A percentile compares a stretch with the other conserved stretches of the same genome.
Conservation (phyloP, 2,113 vertebrate genomes). For the Nicator chloris region DNA sequence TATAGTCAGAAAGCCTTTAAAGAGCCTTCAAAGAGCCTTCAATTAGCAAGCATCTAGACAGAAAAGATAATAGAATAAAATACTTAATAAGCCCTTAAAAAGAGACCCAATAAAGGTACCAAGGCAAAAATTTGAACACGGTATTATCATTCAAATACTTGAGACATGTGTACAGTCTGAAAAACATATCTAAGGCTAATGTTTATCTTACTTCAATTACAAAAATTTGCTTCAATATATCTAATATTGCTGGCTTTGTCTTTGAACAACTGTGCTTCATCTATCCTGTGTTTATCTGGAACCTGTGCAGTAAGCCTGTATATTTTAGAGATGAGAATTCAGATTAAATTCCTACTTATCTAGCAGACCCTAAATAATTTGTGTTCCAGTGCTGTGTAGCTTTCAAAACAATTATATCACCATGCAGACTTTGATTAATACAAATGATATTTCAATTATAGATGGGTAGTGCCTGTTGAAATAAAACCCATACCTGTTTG, state of each 20-base stretch:
- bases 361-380: background rate
- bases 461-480: background rate
- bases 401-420: background rate
- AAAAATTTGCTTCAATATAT: background rate
- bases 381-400: background rate
- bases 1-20: background rate
- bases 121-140: background rate
- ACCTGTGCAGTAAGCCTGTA: background rate
- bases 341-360: background rate
- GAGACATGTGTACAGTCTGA: background rate
- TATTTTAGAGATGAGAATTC: background rate
- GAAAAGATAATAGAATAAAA: background rate
- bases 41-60: background rate
- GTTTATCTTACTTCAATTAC: background rate
- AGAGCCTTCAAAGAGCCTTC: background rate
- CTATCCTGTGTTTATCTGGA: background rate
- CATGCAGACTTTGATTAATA: background rate
- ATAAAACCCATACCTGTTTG: background rate
- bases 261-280: background rate
- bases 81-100: background rate
- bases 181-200: background rate
- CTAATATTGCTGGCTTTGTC: background rate
- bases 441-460: conserved; percentile 13
- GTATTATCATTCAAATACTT: background rate
- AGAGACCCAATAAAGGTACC: background rate